Conservation (phyloP, 2,797 vertebrate genomes). For the Sitta carolinensis region DNA sequence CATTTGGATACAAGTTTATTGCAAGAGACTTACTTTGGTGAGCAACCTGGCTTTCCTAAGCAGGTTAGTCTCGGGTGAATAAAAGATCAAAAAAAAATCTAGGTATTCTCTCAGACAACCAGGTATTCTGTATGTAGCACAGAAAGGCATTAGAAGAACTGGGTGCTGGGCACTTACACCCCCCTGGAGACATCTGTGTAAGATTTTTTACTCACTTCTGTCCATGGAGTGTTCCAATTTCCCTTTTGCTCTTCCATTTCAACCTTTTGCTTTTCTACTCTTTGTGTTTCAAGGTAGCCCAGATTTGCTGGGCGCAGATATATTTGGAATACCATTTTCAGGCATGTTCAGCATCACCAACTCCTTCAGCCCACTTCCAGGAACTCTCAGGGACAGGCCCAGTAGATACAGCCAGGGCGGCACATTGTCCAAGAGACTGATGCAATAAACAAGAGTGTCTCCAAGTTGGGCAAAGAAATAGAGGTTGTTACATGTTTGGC, state of each 20-base stretch:
- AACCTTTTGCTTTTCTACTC: not conserved
- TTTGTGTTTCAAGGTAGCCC: not conserved
- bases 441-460: not conserved
- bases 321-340: not conserved
- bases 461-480: slow-evolving; percentile 49
- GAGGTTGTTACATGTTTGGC: slow-evolving; percentile 81
- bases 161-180: not conserved
- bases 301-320: no score
- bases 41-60: not conserved
- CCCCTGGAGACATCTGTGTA: not conserved
- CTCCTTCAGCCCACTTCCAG: not conserved
- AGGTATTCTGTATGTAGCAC: not conserved
- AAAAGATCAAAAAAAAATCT: not conserved
- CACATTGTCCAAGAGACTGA: not conserved
- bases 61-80: not conserved
- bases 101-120: not conserved
- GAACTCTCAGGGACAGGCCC: not conserved
- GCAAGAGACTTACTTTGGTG: not conserved
- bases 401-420: not conserved
- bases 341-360: not conserved
- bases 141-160: not conserved
- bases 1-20: not conserved
- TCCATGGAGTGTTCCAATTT: fast-evolving
- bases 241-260: not conserved
- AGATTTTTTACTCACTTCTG: not conserved